phyloP scores from a whole-genome alignment of 2,113 vertebrate genomes.

The Sinocyclocheilus anophthalmus region DNA sequence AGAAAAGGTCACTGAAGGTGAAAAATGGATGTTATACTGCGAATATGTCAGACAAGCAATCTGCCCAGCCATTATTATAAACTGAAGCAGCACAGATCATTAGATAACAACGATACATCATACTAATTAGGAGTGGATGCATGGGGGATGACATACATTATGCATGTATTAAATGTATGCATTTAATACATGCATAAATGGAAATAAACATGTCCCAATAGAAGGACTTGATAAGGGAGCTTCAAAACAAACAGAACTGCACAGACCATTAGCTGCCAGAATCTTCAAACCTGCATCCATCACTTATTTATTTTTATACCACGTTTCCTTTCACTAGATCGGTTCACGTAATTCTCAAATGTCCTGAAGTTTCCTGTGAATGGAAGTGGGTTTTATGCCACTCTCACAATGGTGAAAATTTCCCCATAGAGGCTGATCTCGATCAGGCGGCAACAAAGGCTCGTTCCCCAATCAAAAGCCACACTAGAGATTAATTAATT shows the following conservation, averaged over 20 bases:
- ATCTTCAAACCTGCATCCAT: background rate
- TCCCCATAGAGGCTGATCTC: background rate
- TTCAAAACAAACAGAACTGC: slow-evolving; percentile 28
- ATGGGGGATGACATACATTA: too few relatives aligned
- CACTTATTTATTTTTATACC: background rate
- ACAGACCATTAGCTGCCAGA: slow-evolving; percentile 16
- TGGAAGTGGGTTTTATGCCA: background rate
- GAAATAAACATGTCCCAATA: slow-evolving; percentile 3
- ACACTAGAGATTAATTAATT: slow-evolving; percentile 37
- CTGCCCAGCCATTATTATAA: background rate
- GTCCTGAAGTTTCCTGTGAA: background rate
- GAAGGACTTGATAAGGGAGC: background rate
- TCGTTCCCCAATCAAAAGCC: slow-evolving; percentile 8
- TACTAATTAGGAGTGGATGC: slow-evolving; percentile 10
- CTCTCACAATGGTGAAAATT: background rate
- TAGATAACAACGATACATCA: slow-evolving; percentile 4
- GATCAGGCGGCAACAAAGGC: slow-evolving; percentile 7
- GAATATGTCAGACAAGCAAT: background rate
- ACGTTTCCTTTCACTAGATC: background rate
- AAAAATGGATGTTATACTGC: background rate
- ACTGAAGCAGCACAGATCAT: slow-evolving; percentile 14
- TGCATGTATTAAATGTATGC: too few relatives aligned
- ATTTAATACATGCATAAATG: background rate
- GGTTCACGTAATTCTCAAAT: background rate
- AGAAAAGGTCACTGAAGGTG: slow-evolving; percentile 1